Evolutionary conservation across 2,113 vertebrate genomes (phyloP).

Genomic region (Glaucomys volans): DNA sequence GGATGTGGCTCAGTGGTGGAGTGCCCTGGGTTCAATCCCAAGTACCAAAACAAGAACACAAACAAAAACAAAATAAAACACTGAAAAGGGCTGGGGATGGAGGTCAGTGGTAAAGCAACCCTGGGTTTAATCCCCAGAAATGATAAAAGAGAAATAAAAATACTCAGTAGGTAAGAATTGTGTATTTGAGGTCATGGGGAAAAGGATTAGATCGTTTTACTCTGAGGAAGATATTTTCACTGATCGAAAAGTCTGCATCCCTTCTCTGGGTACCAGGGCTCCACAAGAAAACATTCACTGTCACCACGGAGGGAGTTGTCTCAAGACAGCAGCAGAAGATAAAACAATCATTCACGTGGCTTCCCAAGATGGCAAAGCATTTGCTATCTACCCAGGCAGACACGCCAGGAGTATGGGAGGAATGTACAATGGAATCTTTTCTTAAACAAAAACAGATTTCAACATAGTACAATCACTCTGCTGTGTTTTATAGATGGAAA

Average conservation of each 20-base stretch:
- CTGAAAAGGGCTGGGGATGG: not conserved
- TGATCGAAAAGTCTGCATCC: not conserved
- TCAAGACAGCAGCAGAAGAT: not conserved
- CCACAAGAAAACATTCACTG: not conserved
- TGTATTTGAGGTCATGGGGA: not conserved
- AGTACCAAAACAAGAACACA: too few relatives aligned
- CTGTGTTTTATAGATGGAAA: not conserved
- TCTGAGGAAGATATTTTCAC: not conserved
- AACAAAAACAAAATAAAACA: too few relatives aligned
- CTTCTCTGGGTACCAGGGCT: not conserved
- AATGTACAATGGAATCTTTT: not conserved
- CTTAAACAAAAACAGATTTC: conserved; percentile 23
- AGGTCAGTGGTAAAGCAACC: not conserved
- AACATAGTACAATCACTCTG: not conserved
- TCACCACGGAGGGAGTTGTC: too few relatives aligned
- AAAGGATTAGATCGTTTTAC: not conserved
- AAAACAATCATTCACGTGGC: not conserved
- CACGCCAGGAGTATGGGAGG: not conserved
- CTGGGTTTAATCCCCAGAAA: not conserved
- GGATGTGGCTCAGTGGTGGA: too few relatives aligned
- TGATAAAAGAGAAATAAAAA: not conserved
- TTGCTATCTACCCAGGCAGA: not conserved
- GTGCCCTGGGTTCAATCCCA: too few relatives aligned
- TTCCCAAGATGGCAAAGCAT: not conserved
- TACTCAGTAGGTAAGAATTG: not conserved